phyloP scores from a whole-genome alignment of 2,888 invertebrate genomes.

The Eilema sororculum region DNA sequence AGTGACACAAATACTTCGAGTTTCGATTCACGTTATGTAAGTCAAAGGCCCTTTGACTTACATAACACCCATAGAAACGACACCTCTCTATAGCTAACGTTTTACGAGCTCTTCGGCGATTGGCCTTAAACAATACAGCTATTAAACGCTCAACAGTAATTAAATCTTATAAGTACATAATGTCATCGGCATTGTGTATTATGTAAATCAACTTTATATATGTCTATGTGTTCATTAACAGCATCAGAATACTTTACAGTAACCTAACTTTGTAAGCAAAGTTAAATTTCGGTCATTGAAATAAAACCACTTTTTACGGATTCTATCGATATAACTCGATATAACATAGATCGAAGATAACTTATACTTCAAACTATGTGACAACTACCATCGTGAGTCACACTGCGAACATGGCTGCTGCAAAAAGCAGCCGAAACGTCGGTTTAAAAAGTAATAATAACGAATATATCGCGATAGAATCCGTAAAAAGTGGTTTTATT shows the following conservation, averaged over 20 bases:
- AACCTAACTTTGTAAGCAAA: too few relatives aligned
- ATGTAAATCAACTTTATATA: neutral
- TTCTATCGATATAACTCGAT: too few relatives aligned
- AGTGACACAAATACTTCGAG: constrained; percentile 37
- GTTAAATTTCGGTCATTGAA: too few relatives aligned
- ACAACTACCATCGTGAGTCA: too few relatives aligned
- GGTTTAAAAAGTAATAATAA: too few relatives aligned
- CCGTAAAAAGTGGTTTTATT: too few relatives aligned
- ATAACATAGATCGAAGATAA: too few relatives aligned
- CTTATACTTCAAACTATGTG: too few relatives aligned
- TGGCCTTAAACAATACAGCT: constrained; percentile 7
- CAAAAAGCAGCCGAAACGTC: too few relatives aligned
- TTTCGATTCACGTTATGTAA: constrained; percentile 35
- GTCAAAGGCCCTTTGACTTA: constrained; percentile 34
- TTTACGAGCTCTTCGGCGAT: constrained; percentile 13
- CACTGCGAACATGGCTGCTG: too few relatives aligned
- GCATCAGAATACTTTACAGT: neutral
- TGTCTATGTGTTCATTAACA: neutral
- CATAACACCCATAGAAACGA: constrained; percentile 24
- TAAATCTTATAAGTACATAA: neutral
- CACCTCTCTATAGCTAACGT: constrained; percentile 13
- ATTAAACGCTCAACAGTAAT: constrained; percentile 5
- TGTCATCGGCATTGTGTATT: neutral
- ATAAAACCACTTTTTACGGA: too few relatives aligned
- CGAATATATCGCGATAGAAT: too few relatives aligned